Percentiles rank a stretch among this genome's conserved stretches.
phyloP scores from a whole-genome alignment of 1,140 invertebrate species.

The Colletes latitarsis region DNA sequence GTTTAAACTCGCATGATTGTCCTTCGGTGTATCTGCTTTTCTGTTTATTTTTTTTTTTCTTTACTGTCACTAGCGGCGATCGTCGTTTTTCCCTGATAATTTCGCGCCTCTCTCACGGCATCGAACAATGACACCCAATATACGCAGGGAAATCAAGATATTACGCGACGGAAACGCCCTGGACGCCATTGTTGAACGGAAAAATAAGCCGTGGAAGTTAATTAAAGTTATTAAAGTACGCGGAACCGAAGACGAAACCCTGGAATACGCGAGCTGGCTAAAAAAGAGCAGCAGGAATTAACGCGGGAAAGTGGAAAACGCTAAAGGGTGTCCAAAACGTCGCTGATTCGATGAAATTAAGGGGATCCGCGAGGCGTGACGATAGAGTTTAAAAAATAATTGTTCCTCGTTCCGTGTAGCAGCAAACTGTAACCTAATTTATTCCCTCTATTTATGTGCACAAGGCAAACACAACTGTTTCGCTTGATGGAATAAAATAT shows the following conservation, averaged over 20 bases:
- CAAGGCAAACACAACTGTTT: too few relatives aligned
- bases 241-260: not conserved
- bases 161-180: too few relatives aligned
- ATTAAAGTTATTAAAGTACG: not conserved
- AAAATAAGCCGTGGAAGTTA: not conserved
- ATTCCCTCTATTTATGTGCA: too few relatives aligned
- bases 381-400: too few relatives aligned
- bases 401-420: too few relatives aligned
- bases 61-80: not conserved
- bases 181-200: too few relatives aligned
- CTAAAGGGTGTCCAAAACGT: too few relatives aligned
- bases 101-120: not conserved
- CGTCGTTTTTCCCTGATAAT: not conserved
- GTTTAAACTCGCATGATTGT: not conserved
- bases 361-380: too few relatives aligned
- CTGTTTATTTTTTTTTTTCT: not conserved
- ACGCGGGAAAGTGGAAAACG: not conserved
- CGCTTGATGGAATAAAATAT: too few relatives aligned
- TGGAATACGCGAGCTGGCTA: not conserved
- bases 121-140: not conserved
- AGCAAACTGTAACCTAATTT: too few relatives aligned
- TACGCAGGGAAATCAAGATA: not conserved
- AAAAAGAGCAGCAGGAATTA: not conserved
- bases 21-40: slow-evolving; percentile 3
- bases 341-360: too few relatives aligned